phyloP scores from a whole-genome alignment of 64 coral and sea anemone genomes.

The Pachyseris speciosa region DNA sequence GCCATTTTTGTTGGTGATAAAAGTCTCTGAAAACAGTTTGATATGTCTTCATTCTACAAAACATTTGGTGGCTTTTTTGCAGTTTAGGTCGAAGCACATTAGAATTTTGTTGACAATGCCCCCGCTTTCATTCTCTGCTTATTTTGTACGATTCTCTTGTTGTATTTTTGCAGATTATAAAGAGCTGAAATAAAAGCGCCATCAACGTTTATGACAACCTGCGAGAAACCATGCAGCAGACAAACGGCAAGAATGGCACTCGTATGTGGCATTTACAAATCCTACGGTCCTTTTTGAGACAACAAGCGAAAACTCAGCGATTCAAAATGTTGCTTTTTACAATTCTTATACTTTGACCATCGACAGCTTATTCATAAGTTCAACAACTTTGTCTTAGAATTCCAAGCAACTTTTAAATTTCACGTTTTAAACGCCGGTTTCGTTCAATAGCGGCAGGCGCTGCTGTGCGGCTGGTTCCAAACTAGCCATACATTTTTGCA shows the following conservation, averaged over 20 bases:
- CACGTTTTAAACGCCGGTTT: background rate
- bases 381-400: background rate
- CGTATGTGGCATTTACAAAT: background rate
- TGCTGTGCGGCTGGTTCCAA: background rate
- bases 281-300: background rate
- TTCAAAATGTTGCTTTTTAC: conserved; percentile 3
- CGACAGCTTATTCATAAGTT: background rate
- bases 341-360: background rate
- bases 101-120: too few relatives aligned
- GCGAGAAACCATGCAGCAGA: background rate
- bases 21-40: too few relatives aligned
- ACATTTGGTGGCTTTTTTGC: too few relatives aligned
- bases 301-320: background rate
- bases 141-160: background rate
- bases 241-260: background rate
- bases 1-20: too few relatives aligned
- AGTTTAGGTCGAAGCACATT: too few relatives aligned
- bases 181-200: background rate
- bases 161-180: conserved; percentile 37
- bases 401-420: background rate
- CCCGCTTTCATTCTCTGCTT: too few relatives aligned
- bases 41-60: too few relatives aligned
- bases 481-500: background rate
- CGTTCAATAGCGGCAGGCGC: background rate
- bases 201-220: background rate